Base-by-base conservation (phyloP, 2,797 vertebrate species). In the Oreochromis mossambicus region DNA sequence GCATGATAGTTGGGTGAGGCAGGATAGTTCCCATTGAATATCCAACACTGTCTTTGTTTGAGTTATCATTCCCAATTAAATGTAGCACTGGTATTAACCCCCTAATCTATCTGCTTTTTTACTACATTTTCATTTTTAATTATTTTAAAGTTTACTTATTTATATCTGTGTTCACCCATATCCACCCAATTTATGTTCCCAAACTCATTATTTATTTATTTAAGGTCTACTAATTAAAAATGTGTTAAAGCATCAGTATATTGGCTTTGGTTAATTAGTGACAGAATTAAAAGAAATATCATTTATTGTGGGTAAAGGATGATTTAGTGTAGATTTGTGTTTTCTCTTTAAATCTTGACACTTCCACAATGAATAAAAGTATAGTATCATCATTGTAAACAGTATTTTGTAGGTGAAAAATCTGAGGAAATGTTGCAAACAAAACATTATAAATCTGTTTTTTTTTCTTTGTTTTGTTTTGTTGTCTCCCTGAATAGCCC, bases 21-120 rank as follows among this genome's bases (percentile, higher is more conserved):
- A 36, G 12, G 34, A 63, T 38, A 21, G 34, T 8, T 63, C 34
- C 34, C 19, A 63, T 5, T 63, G 32, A 21, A 63, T 38, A 63
- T 38, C 32, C 32, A 36, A n/a, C 32, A 12, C 58, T 63, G 32
- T 63, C 32, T 63, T 36, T 36, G 9, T 61, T 61, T 63, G 32
- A 63, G 17, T 63, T 63, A 63, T 36, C 6, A 63, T 36, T 63
- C 10, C 32, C 36, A 63, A 36, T 63, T 36, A 63, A 63, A 63
- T 36, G 32, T 36, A 63, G n/a, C 58, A 63, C 32, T 56, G 55
- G 26, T 34, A 61, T 34, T 61, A 61, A 61, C 56, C 58, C 29
- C 32, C 32, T 17, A 36, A n/a, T 13, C 19, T 63, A 63, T 21
- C n/a, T 38, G 19, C 10, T 38, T 66, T 66, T 38, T 21, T 32